Percentiles rank a stretch among this genome's conserved stretches.
phyloP scores from a whole-genome alignment of 2,888 invertebrate genomes.

The Stratiomys singularior region DNA sequence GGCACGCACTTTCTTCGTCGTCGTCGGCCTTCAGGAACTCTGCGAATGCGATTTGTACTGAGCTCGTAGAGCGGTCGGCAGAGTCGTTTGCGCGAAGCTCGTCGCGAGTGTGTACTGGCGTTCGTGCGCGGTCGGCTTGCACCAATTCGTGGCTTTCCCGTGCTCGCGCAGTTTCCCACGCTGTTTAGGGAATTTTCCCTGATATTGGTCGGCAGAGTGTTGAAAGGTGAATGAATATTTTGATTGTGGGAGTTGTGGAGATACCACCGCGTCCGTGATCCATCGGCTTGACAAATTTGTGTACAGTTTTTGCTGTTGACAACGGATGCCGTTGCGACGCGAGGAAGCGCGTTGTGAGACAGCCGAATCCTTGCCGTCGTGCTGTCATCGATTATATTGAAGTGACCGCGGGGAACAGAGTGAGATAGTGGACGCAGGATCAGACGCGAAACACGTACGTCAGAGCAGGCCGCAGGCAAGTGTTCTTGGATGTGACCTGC shows the following conservation, averaged over 20 bases:
- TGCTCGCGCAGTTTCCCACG: not conserved
- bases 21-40: slow-evolving; percentile 14
- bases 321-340: not conserved
- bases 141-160: not conserved
- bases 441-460: not conserved
- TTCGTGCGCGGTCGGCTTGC: not conserved
- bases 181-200: not conserved
- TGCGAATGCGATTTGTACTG: not conserved
- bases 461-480: not conserved
- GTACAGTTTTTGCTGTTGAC: not conserved
- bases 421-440: slow-evolving; percentile 17
- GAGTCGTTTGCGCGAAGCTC: not conserved
- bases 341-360: not conserved
- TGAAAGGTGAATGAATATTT: not conserved
- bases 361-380: slow-evolving; percentile 12
- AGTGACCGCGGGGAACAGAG: not conserved
- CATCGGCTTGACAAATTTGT: not conserved
- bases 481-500: not conserved
- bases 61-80: not conserved
- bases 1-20: slow-evolving; percentile 21
- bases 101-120: not conserved
- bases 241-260: not conserved
- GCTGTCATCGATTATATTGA: not conserved
- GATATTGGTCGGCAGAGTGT: not conserved
- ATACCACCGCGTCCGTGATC: not conserved